Conservation (phyloP, 1,140 invertebrate genomes). For the Drosophila tropicalis region DNA sequence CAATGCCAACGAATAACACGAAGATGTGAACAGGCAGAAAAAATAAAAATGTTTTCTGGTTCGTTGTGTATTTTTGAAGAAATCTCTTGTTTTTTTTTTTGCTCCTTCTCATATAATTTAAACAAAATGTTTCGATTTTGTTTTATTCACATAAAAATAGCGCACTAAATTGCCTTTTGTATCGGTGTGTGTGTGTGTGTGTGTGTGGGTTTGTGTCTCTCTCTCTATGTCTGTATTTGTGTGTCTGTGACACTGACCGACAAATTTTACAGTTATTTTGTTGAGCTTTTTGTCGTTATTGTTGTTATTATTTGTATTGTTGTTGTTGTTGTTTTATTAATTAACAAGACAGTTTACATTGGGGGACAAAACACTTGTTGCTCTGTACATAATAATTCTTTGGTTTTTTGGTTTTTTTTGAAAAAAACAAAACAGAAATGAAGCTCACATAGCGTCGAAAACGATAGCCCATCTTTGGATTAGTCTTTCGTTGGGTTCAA, state of each 20-base stretch:
- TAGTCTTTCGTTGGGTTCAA: no score
- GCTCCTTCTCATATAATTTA: constrained; percentile 38
- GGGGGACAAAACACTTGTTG: constrained; percentile 52
- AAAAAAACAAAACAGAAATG: constrained; percentile 22
- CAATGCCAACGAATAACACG: constrained; percentile 48
- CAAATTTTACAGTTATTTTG: constrained; percentile 49
- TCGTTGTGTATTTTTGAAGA: background rate
- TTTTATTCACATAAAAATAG: constrained; percentile 77
- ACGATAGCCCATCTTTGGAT: constrained; percentile 60
- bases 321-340: constrained; percentile 29
- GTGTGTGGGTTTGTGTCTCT: background rate
- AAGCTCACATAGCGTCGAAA: constrained; percentile 73
- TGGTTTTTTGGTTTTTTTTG: constrained; percentile 35
- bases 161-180: constrained; percentile 66
- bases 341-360: constrained; percentile 61
- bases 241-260: constrained; percentile 66
- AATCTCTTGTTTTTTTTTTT: background rate
- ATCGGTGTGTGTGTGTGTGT: constrained; percentile 4
- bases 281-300: constrained; percentile 16
- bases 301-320: background rate
- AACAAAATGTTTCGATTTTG: constrained; percentile 57
- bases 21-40: no score
- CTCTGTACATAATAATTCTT: constrained; percentile 13
- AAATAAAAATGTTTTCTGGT: constrained; percentile 18
- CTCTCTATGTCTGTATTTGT: background rate